Base-by-base conservation (phyloP, 2,888 invertebrate species). In the Acronicta psi region DNA sequence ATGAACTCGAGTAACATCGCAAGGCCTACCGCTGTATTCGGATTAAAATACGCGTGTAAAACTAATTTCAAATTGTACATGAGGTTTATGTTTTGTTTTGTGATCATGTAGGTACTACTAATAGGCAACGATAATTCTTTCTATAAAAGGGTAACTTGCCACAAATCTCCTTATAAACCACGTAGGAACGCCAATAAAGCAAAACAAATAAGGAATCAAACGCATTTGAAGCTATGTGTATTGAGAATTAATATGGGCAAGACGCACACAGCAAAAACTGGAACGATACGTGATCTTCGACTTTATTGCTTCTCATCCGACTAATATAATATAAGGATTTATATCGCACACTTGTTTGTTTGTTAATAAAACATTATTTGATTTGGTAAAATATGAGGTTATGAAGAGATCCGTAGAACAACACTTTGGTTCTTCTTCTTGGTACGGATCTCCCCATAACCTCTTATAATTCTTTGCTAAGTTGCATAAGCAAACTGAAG, bases 231-330 rank as follows among this genome's bases (percentile, higher is more conserved):
- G 37, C 23, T 55, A 56, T 56, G 52, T 18, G 43, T 5, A 49
- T 3, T 44, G 13, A 23, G 77, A 83, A 82, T 85, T 84, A 85
- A 86, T 85, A 83, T 78, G 59, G 57, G 40, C 53, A 44, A 45
- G 60, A 55, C 51, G 40, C 51, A 18, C 60, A 69, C 70, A 63
- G 70, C 75, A 76, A 78, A 81, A 80, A 77, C 77, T 70, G 57
- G 74, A 63, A 51, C 70, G 58, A 52, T 72, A 84, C 86, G 86
- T 86, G 86, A 82, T 80, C 79, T 56, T 20, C 54, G 50, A 46
- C 70, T 73, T 79, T 86, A 86, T 86, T 85, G 79, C 80, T 74
- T 84, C 76, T 78, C 77, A 72, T 34, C 34, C 34, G 34, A 34
- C n/a, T 34, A 34, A 34, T 34, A 34, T 34, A n/a, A 34, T 78